Evolutionary conservation across 2,888 invertebrate species (phyloP), one percentile per base, ranked within the genome.

Genomic region (Calameuta filiformis): DNA sequence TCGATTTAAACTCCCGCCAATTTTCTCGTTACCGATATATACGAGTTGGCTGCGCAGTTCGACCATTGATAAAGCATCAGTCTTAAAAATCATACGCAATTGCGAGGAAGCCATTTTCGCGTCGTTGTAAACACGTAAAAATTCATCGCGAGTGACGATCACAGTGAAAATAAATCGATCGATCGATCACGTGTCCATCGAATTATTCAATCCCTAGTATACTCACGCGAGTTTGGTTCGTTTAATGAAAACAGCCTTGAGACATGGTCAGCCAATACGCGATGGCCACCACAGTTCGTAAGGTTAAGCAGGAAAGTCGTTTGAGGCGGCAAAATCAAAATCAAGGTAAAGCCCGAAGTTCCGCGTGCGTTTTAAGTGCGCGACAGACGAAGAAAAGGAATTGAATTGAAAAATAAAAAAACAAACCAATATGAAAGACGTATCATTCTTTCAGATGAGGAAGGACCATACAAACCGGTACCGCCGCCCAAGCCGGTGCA

Each of bases 241-340:
- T 34, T 77, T 71, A 35, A 75, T 77, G 77, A 77, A 71, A 77
- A 77, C 34, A 77, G 74, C 75, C 81, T 80, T 81, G 80, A 85
- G 86, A 90, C 79, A 90, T 90, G 90, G 90, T 90, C 84, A 90
- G 90, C 92, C 93, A 94, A 92, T 93, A 94, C 94, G 94, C 94
- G 91, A 95, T 95, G 95, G 95, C 93, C 86, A 92, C 92, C 80
- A 95, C 95, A 84, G 95, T 95, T 87, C 94, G 95, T 87, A 95
- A 94, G 93, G 94, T 95, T 85, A 95, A 95, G 92, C 94, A 95
- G 89, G 94, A 94, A 88, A 94, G 94, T 92, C 92, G 92, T 83
- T 89, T 93, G 79, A 90, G 93, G 80, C 89, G 92, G 85, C 92
- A 89, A 76, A 89, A 90, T 82, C 88, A 88, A 75, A 87, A 82